A percentile compares a stretch with the other conserved stretches of the same genome.
Conservation (phyloP, 2,888 invertebrate species). For the Catocala fraxini region DNA sequence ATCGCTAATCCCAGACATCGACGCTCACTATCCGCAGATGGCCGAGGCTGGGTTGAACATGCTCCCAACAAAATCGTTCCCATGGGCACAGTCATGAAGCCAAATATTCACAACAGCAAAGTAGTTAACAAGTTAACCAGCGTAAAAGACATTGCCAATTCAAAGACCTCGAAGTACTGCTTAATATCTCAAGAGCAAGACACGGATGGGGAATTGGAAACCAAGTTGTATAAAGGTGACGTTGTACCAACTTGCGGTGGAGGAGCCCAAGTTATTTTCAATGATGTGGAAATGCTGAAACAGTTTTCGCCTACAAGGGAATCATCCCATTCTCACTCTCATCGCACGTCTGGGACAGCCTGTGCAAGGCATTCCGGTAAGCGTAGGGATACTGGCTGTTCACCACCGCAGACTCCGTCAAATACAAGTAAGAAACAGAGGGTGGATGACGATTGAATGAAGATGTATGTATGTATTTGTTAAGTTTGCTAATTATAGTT, state of each 20-base stretch:
- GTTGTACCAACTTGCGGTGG: constrained; percentile 97
- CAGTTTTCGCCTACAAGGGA: constrained; percentile 92
- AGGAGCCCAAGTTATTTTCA: constrained; percentile 98
- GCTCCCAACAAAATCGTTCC: constrained; percentile 93
- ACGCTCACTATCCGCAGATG: constrained; percentile 93
- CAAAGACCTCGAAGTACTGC: constrained; percentile 94
- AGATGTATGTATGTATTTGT: constrained; percentile 29
- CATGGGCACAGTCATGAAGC: constrained; percentile 96
- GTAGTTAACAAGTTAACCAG: constrained; percentile 94
- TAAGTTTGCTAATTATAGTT: constrained; percentile 16
- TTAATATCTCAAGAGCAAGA: constrained; percentile 97
- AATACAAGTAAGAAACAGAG: constrained; percentile 82
- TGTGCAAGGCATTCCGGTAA: constrained; percentile 82
- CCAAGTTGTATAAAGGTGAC: constrained; percentile 97
- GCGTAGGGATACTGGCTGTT: constrained; percentile 73
- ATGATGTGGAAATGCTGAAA: constrained; percentile 96
- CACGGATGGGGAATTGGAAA: constrained; percentile 97
- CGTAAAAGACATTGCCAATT: constrained; percentile 91
- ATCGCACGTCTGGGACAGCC: constrained; percentile 59
- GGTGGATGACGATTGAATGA: constrained; percentile 70
- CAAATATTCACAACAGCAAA: constrained; percentile 93
- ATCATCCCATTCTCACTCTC: constrained; percentile 50
- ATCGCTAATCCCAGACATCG: constrained; percentile 92
- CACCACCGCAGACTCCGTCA: constrained; percentile 79
- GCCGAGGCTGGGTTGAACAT: constrained; percentile 95